phyloP scores from a whole-genome alignment of 1,140 invertebrate species.

The Thaumetopoea pityocampa region DNA sequence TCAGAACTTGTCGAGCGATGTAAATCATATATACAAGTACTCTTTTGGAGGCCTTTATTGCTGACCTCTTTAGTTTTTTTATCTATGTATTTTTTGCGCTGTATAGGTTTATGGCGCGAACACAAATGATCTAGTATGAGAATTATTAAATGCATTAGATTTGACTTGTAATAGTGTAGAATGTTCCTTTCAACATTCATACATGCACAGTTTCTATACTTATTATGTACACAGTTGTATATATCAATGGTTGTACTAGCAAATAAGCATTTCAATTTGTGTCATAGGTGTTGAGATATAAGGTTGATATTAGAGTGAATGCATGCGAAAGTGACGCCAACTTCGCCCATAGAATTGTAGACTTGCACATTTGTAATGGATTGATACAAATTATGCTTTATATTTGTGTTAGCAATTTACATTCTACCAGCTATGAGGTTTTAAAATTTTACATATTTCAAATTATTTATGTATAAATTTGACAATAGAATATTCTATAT shows the following conservation, averaged over 20 bases:
- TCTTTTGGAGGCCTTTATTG: constrained; percentile 54
- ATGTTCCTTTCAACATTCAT: constrained; percentile 22
- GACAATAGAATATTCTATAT: too few species aligned
- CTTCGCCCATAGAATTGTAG: constrained; percentile 24
- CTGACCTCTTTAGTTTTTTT: constrained; percentile 52
- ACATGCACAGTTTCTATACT: constrained; percentile 41
- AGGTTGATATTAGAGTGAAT: constrained; percentile 35
- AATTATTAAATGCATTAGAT: constrained; percentile 1
- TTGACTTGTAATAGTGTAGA: constrained; percentile 2
- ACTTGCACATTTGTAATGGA: constrained; percentile 33
- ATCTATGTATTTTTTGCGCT: constrained; percentile 30
- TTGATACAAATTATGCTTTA: constrained; percentile 6
- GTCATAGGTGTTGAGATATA: constrained; percentile 29
- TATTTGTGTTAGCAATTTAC: constrained; percentile 1
- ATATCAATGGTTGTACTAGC: constrained; percentile 24
- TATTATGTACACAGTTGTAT: constrained; percentile 61
- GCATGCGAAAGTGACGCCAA: constrained; percentile 31
- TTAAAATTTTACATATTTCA: too few species aligned
- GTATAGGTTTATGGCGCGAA: constrained; percentile 18
- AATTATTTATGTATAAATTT: too few species aligned
- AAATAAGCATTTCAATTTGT: constrained; percentile 30
- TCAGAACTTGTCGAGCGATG: constrained; percentile 55
- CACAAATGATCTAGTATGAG: constrained; percentile 1
- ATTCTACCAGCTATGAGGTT: background rate
- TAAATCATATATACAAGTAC: constrained; percentile 67